phyloP scores from a whole-genome alignment of 2,888 invertebrate genomes.

The Sturmia bella region DNA sequence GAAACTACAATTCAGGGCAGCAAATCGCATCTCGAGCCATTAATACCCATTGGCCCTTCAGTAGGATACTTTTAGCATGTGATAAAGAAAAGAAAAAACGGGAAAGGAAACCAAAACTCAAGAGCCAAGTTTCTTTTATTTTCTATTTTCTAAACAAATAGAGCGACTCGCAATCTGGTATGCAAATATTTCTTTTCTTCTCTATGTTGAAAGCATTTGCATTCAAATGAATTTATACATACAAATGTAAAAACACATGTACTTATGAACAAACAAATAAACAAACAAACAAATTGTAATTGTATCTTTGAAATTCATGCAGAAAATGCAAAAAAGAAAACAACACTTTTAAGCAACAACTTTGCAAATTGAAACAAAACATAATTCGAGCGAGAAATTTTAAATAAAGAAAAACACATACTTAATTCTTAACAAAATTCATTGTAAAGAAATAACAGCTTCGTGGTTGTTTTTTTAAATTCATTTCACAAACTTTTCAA shows the following conservation, averaged over 20 bases:
- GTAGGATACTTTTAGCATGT: conserved; percentile 7
- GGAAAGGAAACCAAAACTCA: conserved; percentile 45
- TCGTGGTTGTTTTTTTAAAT: not conserved
- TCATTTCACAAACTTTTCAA: conserved; percentile 26
- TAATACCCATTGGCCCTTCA: conserved; percentile 3
- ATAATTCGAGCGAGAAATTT: conserved; percentile 44
- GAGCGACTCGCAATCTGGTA: conserved; percentile 51
- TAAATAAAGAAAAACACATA: conserved; percentile 7
- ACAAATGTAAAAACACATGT: not conserved
- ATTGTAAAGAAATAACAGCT: conserved; percentile 1
- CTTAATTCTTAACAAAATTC: conserved; percentile 46
- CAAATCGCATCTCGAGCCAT: not conserved
- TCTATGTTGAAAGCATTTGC: conserved; percentile 8
- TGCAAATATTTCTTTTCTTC: conserved; percentile 47
- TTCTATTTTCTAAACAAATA: conserved; percentile 47
- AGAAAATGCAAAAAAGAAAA: conserved; percentile 26
- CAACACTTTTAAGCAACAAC: not conserved
- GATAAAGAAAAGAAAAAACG: not conserved
- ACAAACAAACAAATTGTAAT: conserved; percentile 24
- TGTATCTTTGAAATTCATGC: conserved; percentile 50
- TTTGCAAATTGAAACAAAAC: conserved; percentile 34
- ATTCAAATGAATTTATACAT: not conserved
- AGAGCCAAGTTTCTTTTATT: conserved; percentile 29
- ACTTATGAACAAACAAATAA: not conserved
- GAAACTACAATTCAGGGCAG: too few species aligned